A percentile compares a stretch with the other conserved stretches of the same genome.
Evolutionary conservation across 2,797 vertebrate species (phyloP).

Genomic region (Cyclopterus lumpus): DNA sequence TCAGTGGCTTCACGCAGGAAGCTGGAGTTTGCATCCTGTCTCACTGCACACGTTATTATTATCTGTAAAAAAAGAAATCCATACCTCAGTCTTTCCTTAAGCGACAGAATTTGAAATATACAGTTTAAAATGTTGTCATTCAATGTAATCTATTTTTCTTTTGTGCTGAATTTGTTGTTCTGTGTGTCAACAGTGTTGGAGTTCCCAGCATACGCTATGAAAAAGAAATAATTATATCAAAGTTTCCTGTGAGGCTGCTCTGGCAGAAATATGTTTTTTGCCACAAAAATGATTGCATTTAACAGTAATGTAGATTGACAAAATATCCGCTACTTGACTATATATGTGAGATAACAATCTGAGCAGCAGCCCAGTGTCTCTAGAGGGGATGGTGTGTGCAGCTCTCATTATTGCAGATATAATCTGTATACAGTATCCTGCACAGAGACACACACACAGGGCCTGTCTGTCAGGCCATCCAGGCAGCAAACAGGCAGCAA

Average conservation of each 20-base stretch:
- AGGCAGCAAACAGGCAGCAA: no score
- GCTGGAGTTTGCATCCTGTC: not conserved
- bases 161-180: not conserved
- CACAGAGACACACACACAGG: slow-evolving; percentile 29
- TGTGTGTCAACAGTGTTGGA: not conserved
- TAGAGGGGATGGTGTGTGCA: slow-evolving; percentile 4
- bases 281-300: not conserved
- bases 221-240: not conserved
- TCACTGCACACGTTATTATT: not conserved
- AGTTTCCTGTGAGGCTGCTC: not conserved
- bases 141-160: not conserved
- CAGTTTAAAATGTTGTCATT: not conserved
- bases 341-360: not conserved
- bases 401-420: slow-evolving; percentile 31
- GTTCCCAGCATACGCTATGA: not conserved
- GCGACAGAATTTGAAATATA: not conserved
- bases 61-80: not conserved
- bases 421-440: slow-evolving; percentile 22
- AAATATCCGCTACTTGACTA: not conserved
- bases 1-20: not conserved
- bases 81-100: not conserved
- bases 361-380: not conserved
- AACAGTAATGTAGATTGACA: not conserved
- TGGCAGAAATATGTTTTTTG: not conserved
- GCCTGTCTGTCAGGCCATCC: slow-evolving; percentile 49